Base-by-base conservation (phyloP, 2,888 invertebrate genomes). In the Sesia bembeciformis region DNA sequence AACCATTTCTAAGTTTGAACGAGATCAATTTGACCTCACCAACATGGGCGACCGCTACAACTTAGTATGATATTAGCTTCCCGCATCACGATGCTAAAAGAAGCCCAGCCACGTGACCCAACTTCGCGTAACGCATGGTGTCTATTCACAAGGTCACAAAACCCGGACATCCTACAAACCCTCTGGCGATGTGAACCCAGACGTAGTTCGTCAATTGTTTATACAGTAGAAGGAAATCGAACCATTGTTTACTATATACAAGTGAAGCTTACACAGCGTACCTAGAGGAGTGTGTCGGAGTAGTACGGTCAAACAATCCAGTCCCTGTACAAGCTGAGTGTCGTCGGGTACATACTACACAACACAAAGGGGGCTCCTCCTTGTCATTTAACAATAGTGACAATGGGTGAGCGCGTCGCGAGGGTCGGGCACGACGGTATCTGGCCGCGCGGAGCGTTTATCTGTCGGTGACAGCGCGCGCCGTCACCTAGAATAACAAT, bases 401-500 rank as follows among this genome's bases (percentile, higher is more conserved):
- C 38, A 43, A 38, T 53, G 43, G n/a, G 7, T 23, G 52, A 23
- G 23, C 23, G 23, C n/a, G 65, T 63, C 61, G 61, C 54, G 40
- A 41, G 65, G 62, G 70, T 65, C 62, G 66, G 63, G 65, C 70
- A 67, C 69, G 62, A 57, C 62, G 62, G 66, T 65, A 71, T 72
- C 70, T 68, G 67, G 65, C 66, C 68, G 72, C 72, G 70, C 64
- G 62, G 65, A 66, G 67, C 70, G 76, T 68, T 78, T 78, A 81
- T 81, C 79, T 77, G 74, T 64, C 72, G 74, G 72, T 72, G 78
- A 77, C 78, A 77, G 68, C 68, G 70, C 68, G 63, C 72, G 65
- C 68, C 57, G 62, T 58, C 63, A 57, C 60, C 54, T 68, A 74
- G 73, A 79, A 76, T 76, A 78, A 78, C 74, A 83, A 81, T 81